Evolutionary conservation across 1,140 invertebrate species (phyloP).

Genomic region (Drosophila truncata): DNA sequence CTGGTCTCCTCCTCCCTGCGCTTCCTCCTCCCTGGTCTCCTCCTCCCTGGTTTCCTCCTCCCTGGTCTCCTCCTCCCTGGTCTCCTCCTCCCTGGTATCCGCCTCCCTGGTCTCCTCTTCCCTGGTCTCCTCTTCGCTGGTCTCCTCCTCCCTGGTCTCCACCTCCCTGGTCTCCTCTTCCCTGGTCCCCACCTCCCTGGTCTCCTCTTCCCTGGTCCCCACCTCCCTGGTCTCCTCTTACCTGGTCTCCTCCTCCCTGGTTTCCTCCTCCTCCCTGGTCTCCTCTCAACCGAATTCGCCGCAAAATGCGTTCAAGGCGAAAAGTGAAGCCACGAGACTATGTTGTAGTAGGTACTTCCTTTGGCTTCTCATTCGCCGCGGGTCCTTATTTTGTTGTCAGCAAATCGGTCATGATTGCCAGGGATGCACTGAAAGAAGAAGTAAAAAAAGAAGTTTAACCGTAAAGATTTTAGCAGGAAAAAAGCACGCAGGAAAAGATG

Average conservation of each 20-base stretch:
- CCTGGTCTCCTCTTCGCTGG: no score
- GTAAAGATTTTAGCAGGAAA: background rate
- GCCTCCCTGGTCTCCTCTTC: background rate
- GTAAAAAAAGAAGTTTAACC: background rate
- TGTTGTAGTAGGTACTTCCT: slow-evolving; percentile 1
- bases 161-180: no score
- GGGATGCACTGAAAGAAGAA: background rate
- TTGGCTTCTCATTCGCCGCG: slow-evolving; percentile 14
- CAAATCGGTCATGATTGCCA: slow-evolving; percentile 12
- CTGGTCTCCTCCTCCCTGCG: background rate
- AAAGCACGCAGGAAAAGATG: background rate
- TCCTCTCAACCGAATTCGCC: slow-evolving; percentile 58
- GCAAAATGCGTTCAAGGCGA: slow-evolving; percentile 54
- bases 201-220: no score
- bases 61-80: slow-evolving; percentile 1
- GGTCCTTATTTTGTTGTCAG: slow-evolving; percentile 18
- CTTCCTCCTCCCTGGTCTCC: background rate
- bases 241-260: slow-evolving; percentile 1
- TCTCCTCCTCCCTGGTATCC: no score
- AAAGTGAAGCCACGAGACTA: slow-evolving; percentile 18
- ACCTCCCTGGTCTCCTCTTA: background rate
- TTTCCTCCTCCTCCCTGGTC: no score
- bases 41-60: no score
- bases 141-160: background rate
- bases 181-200: no score